phyloP scores from a whole-genome alignment of 2,797 vertebrate genomes.

The Botia kubotai region DNA sequence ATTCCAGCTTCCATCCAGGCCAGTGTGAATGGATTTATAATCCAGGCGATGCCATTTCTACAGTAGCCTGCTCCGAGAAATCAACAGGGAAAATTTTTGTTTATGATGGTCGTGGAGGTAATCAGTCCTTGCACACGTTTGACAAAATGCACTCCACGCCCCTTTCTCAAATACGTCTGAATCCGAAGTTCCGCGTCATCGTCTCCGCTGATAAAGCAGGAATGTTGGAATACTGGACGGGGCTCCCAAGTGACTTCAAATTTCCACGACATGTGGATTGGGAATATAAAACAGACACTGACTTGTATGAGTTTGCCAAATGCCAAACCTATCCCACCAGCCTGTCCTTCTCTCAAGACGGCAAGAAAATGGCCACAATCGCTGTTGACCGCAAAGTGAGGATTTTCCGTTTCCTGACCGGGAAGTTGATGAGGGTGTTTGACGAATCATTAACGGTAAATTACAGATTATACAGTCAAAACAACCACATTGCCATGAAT shows the following conservation, averaged over 20 bases:
- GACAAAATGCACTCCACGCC: constrained; percentile 91
- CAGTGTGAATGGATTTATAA: constrained; percentile 98
- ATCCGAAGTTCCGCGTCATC: constrained; percentile 86
- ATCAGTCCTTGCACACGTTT: constrained; percentile 88
- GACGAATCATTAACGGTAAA: constrained; percentile 95
- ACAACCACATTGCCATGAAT: background rate
- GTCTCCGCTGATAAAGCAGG: constrained; percentile 95
- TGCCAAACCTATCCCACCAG: constrained; percentile 93
- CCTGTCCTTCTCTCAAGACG: constrained; percentile 90
- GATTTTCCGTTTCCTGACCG: constrained; percentile 95
- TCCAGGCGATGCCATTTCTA: constrained; percentile 94
- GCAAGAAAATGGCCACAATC: constrained; percentile 96
- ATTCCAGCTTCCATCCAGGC: constrained; percentile 88
- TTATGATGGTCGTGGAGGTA: constrained; percentile 92
- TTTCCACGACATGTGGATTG: constrained; percentile 92
- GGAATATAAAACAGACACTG: constrained; percentile 98
- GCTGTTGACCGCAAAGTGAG: constrained; percentile 95
- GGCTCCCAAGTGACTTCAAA: constrained; percentile 89
- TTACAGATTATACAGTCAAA: background rate
- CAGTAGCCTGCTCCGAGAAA: constrained; percentile 96
- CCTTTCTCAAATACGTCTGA: constrained; percentile 90
- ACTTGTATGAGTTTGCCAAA: constrained; percentile 97
- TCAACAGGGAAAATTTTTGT: constrained; percentile 95
- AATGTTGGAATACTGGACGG: constrained; percentile 99
- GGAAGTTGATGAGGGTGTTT: constrained; percentile 96